Evolutionary conservation across 2,113 vertebrate genomes (phyloP).

Genomic region (Psephotus haematonotus): DNA sequence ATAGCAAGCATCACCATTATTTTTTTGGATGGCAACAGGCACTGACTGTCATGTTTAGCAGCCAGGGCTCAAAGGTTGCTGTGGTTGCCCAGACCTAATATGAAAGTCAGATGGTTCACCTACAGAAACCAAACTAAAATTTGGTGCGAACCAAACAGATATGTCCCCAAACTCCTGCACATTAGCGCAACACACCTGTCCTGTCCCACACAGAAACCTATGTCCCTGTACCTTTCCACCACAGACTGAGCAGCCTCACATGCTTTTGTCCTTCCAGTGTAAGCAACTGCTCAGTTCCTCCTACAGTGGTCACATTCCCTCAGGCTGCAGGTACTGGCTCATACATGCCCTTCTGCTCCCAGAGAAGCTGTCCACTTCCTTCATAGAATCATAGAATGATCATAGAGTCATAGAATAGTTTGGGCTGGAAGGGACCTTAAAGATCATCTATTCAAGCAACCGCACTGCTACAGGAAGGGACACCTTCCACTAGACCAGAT

Average conservation of each 20-base stretch:
- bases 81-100: background rate
- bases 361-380: background rate
- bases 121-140: background rate
- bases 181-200: background rate
- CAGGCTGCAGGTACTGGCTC: background rate
- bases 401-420: background rate
- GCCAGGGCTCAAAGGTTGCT: background rate
- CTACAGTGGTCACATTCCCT: background rate
- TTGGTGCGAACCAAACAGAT: background rate
- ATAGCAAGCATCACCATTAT: background rate
- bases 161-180: background rate
- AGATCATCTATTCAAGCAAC: background rate
- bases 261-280: background rate
- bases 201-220: background rate
- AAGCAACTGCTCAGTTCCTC: background rate
- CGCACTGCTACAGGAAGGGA: background rate
- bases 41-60: background rate
- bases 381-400: background rate
- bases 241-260: rapidly evolving
- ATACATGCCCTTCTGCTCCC: background rate
- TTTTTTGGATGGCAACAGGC: background rate
- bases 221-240: background rate
- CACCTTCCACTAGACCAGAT: background rate
- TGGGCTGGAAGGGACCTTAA: background rate
- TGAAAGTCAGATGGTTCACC: background rate